Conservation (phyloP, 1,140 invertebrate genomes). For the Sarcophaga peregrina region DNA sequence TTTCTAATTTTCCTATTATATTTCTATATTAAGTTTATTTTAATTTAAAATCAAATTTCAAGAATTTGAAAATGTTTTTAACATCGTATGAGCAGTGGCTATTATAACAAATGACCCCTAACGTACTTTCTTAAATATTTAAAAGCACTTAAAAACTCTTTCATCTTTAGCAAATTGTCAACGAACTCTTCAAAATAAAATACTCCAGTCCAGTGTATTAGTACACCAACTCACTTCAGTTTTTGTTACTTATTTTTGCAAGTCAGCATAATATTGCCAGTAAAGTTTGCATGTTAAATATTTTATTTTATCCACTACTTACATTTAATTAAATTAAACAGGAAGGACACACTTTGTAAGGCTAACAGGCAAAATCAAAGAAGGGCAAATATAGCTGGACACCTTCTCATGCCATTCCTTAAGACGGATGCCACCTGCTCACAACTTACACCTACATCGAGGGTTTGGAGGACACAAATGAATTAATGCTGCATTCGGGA, state of each 20-base stretch:
- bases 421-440: neutral
- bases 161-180: neutral
- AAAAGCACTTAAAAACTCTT: neutral
- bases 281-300: constrained; percentile 28
- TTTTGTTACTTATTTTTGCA: neutral
- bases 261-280: constrained; percentile 25
- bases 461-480: neutral
- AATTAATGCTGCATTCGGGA: neutral
- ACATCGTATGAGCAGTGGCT: no score
- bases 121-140: neutral
- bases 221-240: no score
- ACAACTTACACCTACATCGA: neutral
- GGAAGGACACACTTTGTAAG: neutral
- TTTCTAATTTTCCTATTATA: no score
- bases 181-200: neutral
- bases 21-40: no score
- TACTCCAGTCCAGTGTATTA: neutral
- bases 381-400: neutral
- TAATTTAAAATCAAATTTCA: no score
- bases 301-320: constrained; percentile 4
- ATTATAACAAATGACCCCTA: neutral
- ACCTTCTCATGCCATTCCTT: neutral
- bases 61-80: no score
- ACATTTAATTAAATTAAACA: constrained; percentile 38
- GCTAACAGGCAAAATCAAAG: neutral